phyloP scores from a whole-genome alignment of 2,888 invertebrate genomes.

The Phortica okadai region DNA sequence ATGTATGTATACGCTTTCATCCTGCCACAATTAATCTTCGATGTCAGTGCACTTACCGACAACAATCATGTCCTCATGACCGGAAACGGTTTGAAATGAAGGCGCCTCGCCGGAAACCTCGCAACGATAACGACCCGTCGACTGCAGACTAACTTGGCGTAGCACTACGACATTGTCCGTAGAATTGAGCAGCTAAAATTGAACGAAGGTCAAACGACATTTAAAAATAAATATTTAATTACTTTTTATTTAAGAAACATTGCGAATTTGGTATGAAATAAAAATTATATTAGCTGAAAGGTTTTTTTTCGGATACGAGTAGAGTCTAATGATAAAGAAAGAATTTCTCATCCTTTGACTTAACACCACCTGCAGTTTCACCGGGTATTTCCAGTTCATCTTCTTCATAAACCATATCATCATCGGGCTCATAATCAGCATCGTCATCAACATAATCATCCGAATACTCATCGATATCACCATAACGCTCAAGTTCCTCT shows the following conservation, averaged over 20 bases:
- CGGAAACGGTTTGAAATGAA: slow-evolving; percentile 86
- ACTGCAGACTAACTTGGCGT: slow-evolving; percentile 82
- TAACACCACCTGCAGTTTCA: too few relatives aligned
- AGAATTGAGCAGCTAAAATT: slow-evolving; percentile 80
- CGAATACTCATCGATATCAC: slow-evolving; percentile 34
- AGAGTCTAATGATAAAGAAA: too few relatives aligned
- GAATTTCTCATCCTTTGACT: too few relatives aligned
- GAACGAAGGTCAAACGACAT: slow-evolving; percentile 43
- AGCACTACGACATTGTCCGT: slow-evolving; percentile 82
- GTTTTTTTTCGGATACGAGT: neutral
- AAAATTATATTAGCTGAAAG: neutral
- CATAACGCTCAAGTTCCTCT: slow-evolving; percentile 27
- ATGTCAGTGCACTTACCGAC: slow-evolving; percentile 80
- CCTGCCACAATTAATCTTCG: slow-evolving; percentile 66
- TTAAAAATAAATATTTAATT: slow-evolving; percentile 23
- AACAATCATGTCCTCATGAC: slow-evolving; percentile 85
- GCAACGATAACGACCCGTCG: slow-evolving; percentile 86
- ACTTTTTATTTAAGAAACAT: slow-evolving; percentile 22
- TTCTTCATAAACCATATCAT: neutral
- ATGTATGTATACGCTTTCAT: neutral
- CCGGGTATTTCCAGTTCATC: slow-evolving; percentile 8
- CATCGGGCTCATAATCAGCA: slow-evolving; percentile 4
- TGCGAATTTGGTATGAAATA: neutral
- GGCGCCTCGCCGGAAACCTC: slow-evolving; percentile 88
- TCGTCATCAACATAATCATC: slow-evolving; percentile 10